Evolutionary conservation across 2,113 vertebrate genomes (phyloP).

Genomic region (Clarias batrachus): DNA sequence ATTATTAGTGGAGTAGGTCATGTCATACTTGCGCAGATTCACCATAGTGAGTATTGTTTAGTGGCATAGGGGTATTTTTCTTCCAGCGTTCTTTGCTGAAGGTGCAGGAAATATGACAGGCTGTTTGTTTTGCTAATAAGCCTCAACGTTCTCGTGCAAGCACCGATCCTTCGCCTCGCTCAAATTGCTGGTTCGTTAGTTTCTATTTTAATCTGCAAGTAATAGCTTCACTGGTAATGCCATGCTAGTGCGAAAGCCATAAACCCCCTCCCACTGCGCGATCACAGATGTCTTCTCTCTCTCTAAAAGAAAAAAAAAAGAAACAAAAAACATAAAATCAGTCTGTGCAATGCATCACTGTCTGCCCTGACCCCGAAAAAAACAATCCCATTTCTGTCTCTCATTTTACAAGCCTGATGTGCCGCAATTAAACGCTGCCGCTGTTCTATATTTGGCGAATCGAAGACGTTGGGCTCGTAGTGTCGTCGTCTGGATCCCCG

Average conservation of each 20-base stretch:
- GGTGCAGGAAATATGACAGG: neutral
- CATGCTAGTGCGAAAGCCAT: neutral
- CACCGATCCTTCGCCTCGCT: neutral
- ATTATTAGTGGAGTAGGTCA: slow-evolving; percentile 65
- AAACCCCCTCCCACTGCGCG: neutral
- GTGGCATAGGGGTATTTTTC: neutral
- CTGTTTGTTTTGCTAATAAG: neutral
- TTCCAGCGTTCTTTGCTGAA: neutral
- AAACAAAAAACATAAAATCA: neutral
- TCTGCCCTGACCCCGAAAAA: neutral
- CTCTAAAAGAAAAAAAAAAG: too few species aligned
- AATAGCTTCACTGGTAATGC: neutral
- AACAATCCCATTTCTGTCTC: neutral
- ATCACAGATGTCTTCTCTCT: neutral
- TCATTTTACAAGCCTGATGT: neutral
- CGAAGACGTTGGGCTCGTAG: neutral
- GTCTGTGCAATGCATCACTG: neutral
- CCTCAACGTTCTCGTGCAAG: neutral
- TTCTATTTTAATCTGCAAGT: neutral
- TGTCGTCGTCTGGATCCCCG: neutral
- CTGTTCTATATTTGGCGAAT: neutral
- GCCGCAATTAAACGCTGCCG: neutral
- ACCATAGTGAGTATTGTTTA: neutral
- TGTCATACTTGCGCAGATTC: slow-evolving; percentile 34
- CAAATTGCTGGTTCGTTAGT: neutral